Conservation (phyloP, 1,140 invertebrate genomes). For the Ylistrum balloti region DNA sequence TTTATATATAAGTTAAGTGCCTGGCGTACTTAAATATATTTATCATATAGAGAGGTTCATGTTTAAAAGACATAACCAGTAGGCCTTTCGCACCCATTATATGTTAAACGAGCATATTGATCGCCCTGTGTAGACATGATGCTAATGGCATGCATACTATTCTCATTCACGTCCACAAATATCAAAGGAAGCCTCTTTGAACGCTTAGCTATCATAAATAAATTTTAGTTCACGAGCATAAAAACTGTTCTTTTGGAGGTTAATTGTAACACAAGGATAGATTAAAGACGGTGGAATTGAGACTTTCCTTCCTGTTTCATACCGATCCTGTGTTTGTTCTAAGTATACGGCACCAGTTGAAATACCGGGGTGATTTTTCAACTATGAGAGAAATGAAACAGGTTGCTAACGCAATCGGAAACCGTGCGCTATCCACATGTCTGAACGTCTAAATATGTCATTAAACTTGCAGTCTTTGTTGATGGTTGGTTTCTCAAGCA, state of each 20-base stretch:
- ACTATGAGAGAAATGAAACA: neutral
- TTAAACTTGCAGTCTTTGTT: neutral
- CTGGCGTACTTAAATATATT: neutral
- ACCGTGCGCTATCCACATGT: neutral
- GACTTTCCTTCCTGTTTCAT: neutral
- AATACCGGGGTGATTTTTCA: neutral
- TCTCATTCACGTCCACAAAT: neutral
- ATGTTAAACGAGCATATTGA: slow-evolving; percentile 18
- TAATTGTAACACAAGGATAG: neutral
- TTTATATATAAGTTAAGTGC: slow-evolving; percentile 32
- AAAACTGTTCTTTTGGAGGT: neutral
- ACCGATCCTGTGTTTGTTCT: neutral
- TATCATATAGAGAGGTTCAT: slow-evolving; percentile 8
- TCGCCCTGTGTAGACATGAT: neutral
- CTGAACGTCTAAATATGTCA: neutral
- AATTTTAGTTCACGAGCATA: slow-evolving; percentile 1
- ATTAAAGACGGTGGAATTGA: neutral
- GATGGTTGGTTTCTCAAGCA: neutral
- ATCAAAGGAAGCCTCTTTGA: neutral
- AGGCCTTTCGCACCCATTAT: slow-evolving; percentile 26
- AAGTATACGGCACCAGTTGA: neutral
- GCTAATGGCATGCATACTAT: neutral
- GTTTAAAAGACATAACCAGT: slow-evolving; percentile 1
- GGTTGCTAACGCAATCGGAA: neutral
- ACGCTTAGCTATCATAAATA: neutral